phyloP scores from a whole-genome alignment of 1,140 invertebrate genomes.

The Cydia amplana region DNA sequence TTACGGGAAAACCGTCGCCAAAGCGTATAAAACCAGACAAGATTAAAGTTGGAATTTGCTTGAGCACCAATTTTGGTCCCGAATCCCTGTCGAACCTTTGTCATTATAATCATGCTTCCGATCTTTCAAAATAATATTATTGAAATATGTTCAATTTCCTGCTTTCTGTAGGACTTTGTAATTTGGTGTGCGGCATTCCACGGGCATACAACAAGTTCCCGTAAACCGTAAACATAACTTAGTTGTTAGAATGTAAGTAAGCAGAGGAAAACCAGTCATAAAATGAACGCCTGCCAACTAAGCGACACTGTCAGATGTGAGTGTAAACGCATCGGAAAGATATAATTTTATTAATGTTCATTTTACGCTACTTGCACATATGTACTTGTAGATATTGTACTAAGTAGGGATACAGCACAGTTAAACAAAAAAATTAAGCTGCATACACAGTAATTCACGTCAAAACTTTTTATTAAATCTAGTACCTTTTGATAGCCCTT shows the following conservation, averaged over 20 bases:
- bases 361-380: no score
- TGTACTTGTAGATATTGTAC: no score
- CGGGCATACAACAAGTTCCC: background rate
- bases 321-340: no score
- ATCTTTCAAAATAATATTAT: slow-evolving; percentile 78
- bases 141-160: slow-evolving; percentile 79
- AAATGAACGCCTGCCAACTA: no score
- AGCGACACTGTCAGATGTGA: no score
- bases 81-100: slow-evolving; percentile 74
- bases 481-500: no score
- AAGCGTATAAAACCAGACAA: slow-evolving; percentile 41
- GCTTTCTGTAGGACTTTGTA: slow-evolving; percentile 59
- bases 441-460: no score
- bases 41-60: slow-evolving; percentile 60
- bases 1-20: slow-evolving; percentile 41
- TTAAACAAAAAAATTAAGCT: no score
- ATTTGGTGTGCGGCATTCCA: slow-evolving; percentile 51
- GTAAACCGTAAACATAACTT: background rate
- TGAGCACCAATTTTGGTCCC: slow-evolving; percentile 46
- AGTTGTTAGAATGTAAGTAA: background rate
- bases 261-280: no score
- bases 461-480: no score
- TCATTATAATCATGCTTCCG: slow-evolving; percentile 78
- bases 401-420: no score
- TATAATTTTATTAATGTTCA: no score